Evolutionary conservation across 2,113 vertebrate genomes (phyloP).

Genomic region (Apodemus sylvaticus): DNA sequence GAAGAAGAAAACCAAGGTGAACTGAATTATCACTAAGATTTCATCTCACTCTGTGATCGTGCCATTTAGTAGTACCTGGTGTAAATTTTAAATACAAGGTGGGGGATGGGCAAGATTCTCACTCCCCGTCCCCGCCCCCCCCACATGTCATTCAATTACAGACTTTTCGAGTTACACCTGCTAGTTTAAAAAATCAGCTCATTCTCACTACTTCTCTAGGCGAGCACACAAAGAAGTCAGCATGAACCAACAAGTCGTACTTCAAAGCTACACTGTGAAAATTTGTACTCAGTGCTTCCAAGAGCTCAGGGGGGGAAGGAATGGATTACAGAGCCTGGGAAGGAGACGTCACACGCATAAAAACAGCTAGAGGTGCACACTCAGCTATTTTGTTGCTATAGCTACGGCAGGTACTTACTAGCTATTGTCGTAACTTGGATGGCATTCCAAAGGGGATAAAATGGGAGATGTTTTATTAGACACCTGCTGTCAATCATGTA

Average conservation of each 20-base stretch:
- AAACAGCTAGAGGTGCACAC: conserved; percentile 17
- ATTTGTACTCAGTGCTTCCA: conserved; percentile 49
- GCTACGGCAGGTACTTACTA: conserved; percentile 56
- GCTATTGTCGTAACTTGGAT: conserved; percentile 59
- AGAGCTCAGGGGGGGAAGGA: conserved; percentile 47
- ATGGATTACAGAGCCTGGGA: conserved; percentile 64
- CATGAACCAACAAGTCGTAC: conserved; percentile 67
- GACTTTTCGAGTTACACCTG: conserved; percentile 56
- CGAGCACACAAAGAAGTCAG: conserved; percentile 12
- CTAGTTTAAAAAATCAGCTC: conserved; percentile 38
- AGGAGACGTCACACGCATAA: conserved; percentile 42
- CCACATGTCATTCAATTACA: conserved; percentile 13
- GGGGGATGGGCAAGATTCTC: background rate
- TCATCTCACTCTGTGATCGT: background rate
- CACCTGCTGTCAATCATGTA: conserved; percentile 46
- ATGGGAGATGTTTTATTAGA: conserved; percentile 61
- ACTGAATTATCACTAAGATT: background rate
- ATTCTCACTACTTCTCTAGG: background rate
- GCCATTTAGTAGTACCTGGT: background rate
- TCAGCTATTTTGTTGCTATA: conserved; percentile 53
- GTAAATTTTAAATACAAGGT: background rate
- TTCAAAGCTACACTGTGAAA: conserved; percentile 68
- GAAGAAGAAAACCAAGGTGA: background rate
- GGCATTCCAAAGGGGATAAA: conserved; percentile 63
- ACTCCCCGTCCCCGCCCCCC: rapidly evolving